These are phyloP conservation scores for Metacarcinus magister DNA, from an alignment of 2,888 invertebrate genomes.

Conservation along the genomic window DNA sequence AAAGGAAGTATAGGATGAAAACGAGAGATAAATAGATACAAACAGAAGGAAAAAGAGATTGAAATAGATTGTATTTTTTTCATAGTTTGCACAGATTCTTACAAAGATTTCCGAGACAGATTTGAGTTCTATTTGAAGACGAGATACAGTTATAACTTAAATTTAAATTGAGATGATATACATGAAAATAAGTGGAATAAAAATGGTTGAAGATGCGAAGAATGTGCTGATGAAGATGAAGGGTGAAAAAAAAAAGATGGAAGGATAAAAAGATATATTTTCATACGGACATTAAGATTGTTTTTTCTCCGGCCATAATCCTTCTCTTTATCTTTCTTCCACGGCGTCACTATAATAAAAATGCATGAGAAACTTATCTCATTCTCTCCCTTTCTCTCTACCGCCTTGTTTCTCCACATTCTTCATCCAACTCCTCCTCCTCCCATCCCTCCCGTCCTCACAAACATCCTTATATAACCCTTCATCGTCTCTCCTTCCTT, in stretches of 20 bases:
- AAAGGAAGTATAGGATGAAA: neutral
- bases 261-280: neutral
- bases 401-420: neutral
- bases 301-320: neutral
- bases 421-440: neutral
- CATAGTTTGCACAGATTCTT: too few relatives aligned
- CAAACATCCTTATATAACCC: neutral
- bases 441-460: neutral
- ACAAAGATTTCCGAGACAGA: neutral
- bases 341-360: neutral
- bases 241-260: neutral
- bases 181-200: too few relatives aligned
- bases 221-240: neutral
- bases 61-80: neutral
- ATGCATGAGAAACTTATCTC: constrained; percentile 30
- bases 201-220: neutral
- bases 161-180: too few relatives aligned
- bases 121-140: neutral
- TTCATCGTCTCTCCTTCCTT: neutral
- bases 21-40: neutral
- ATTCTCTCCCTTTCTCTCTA: neutral
- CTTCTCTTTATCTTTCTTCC: neutral
- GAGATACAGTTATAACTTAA: neutral
- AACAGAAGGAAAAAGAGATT: neutral
- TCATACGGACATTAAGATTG: constrained; percentile 7